These are phyloP conservation scores for Pelosia muscerda DNA, from an alignment of 2,888 invertebrate species.

Conservation along the genomic window DNA sequence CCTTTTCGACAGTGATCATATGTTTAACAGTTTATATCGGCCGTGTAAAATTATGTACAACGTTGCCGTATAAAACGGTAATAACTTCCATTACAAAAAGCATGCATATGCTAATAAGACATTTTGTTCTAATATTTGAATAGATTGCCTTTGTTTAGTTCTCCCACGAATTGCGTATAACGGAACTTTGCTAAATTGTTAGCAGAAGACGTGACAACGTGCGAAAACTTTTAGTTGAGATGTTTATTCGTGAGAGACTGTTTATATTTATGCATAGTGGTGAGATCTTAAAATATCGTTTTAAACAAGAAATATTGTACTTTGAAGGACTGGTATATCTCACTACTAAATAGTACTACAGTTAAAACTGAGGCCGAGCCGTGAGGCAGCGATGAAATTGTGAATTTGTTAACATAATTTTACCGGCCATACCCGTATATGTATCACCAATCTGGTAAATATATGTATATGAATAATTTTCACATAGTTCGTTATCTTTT, in stretches of 20 bases:
- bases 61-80: constrained; percentile 17
- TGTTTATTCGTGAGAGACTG: constrained; percentile 63
- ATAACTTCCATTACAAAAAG: constrained; percentile 25
- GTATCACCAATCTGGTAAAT: too few relatives aligned
- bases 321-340: background rate
- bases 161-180: constrained; percentile 78
- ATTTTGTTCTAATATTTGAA: constrained; percentile 61
- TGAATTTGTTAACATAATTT: too few relatives aligned
- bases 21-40: background rate
- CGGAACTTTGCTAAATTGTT: constrained; percentile 71
- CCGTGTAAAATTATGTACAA: background rate
- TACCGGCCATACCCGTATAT: too few relatives aligned
- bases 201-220: constrained; percentile 61
- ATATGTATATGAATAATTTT: background rate
- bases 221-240: constrained; percentile 64
- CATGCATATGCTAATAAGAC: constrained; percentile 39
- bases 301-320: constrained; percentile 23
- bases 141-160: constrained; percentile 72
- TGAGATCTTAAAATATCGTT: constrained; percentile 39
- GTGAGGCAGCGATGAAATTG: background rate
- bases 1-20: constrained; percentile 2
- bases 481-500: too few relatives aligned
- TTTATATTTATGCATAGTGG: constrained; percentile 25
- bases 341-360: background rate
- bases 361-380: too few relatives aligned